These are phyloP conservation scores for Bibio marci DNA, from an alignment of 2,888 invertebrate genomes.

Conservation along the genomic window DNA sequence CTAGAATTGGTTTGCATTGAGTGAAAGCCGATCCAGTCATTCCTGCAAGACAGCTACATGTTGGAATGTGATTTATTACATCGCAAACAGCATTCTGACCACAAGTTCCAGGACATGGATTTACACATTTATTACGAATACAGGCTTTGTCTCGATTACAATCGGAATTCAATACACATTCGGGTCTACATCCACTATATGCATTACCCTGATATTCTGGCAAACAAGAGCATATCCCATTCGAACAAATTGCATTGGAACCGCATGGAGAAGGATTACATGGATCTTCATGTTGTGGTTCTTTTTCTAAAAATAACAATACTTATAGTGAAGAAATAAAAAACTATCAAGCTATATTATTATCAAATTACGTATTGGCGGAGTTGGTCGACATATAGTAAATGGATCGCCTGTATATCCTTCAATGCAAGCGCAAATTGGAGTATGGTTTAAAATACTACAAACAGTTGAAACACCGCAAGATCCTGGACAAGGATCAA, in stretches of 20 bases:
- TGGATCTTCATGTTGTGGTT: conserved; percentile 28
- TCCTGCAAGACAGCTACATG: conserved; percentile 44
- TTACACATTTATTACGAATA: conserved; percentile 50
- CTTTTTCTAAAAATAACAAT: conserved; percentile 3
- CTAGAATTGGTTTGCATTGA: conserved; percentile 27
- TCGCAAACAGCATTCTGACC: conserved; percentile 43
- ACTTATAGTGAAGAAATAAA: too few species aligned
- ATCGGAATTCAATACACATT: conserved; percentile 55
- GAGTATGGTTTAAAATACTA: conserved; percentile 48
- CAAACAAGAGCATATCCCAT: conserved; percentile 49
- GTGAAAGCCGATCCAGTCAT: conserved; percentile 38
- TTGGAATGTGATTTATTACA: conserved; percentile 50
- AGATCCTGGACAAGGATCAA: conserved; percentile 54
- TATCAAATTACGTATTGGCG: conserved; percentile 22
- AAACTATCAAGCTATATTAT: too few species aligned
- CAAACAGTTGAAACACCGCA: conserved; percentile 52
- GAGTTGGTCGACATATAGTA: conserved; percentile 45
- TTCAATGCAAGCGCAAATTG: conserved; percentile 46
- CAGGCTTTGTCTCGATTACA: conserved; percentile 55
- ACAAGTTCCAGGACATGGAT: conserved; percentile 57
- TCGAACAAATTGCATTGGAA: conserved; percentile 42
- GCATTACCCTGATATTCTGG: conserved; percentile 47
- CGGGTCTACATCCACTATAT: conserved; percentile 52
- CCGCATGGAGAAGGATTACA: conserved; percentile 61
- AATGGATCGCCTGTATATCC: conserved; percentile 56